Conservation (phyloP, 2,888 invertebrate genomes). For the Lissonota sp. region DNA sequence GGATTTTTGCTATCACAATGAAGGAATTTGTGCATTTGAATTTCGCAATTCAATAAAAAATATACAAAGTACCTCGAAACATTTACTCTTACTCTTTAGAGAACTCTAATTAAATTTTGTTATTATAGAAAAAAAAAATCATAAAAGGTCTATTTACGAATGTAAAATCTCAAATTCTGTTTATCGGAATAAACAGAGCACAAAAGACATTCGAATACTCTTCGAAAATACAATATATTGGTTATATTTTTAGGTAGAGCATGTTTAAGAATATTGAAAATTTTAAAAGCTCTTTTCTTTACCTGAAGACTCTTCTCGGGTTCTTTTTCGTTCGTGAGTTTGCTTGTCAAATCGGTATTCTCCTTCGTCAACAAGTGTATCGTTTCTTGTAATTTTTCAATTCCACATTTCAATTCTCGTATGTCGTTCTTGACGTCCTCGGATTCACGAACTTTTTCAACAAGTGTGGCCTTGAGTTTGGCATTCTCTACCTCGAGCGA, state of each 20-base stretch:
- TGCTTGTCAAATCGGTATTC: constrained; percentile 75
- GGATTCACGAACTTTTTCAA: constrained; percentile 73
- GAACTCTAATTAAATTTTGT: too few relatives aligned
- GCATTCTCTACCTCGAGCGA: constrained; percentile 73
- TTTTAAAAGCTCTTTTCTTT: constrained; percentile 12
- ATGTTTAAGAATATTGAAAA: too few relatives aligned
- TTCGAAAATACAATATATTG: not conserved
- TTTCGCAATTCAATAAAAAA: too few relatives aligned
- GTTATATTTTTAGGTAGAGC: too few relatives aligned
- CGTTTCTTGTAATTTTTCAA: constrained; percentile 75
- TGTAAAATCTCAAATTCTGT: too few relatives aligned
- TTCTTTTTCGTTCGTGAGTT: constrained; percentile 72
- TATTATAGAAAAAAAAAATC: too few relatives aligned
- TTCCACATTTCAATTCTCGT: constrained; percentile 73
- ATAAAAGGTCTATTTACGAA: too few relatives aligned
- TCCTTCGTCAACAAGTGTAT: constrained; percentile 75
- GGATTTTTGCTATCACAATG: too few relatives aligned
- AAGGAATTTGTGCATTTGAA: too few relatives aligned
- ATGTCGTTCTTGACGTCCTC: constrained; percentile 76
- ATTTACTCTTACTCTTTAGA: too few relatives aligned
- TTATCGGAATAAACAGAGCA: too few relatives aligned
- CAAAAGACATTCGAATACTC: not conserved
- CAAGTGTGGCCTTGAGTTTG: constrained; percentile 70
- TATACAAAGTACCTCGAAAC: not conserved
- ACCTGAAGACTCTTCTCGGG: constrained; percentile 66